These are phyloP conservation scores for Nebria brevicollis DNA, from an alignment of 2,888 invertebrate genomes.

Conservation along the genomic window DNA sequence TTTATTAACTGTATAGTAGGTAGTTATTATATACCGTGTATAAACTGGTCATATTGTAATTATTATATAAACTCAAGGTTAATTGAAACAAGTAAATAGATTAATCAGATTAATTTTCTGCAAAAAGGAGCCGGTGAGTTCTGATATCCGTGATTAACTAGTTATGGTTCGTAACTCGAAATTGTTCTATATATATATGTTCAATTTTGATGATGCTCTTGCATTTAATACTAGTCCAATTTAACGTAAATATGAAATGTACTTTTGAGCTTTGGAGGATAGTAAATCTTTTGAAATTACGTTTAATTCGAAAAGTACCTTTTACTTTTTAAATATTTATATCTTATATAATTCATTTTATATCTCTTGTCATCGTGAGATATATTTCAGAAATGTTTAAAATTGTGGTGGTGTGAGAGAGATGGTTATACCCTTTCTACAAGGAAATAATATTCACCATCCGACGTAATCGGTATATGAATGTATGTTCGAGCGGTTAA, in stretches of 20 bases:
- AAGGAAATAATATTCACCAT: conserved; percentile 11
- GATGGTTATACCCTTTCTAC: conserved; percentile 10
- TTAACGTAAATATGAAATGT: no score
- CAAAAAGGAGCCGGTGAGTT: not conserved
- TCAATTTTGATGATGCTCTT: no score
- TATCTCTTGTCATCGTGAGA: not conserved
- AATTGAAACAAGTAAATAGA: not conserved
- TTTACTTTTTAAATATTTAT: conserved; percentile 4
- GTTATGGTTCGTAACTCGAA: no score
- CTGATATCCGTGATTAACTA: no score
- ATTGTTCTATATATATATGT: no score
- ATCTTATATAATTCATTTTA: not conserved
- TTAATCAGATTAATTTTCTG: not conserved
- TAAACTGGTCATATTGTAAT: not conserved
- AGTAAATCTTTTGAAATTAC: no score
- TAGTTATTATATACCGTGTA: not conserved
- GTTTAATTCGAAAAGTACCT: not conserved
- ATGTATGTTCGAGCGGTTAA: conserved; percentile 4
- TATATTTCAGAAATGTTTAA: not conserved
- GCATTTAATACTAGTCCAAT: no score
- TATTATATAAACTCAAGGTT: not conserved
- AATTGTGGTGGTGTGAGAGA: not conserved
- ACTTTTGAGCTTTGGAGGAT: no score
- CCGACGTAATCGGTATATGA: conserved; percentile 5
- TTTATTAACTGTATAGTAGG: not conserved